A percentile compares a stretch with the other conserved stretches of the same genome.
Conservation (phyloP, 2,113 vertebrate species). For the Macroglossus sobrinus region DNA sequence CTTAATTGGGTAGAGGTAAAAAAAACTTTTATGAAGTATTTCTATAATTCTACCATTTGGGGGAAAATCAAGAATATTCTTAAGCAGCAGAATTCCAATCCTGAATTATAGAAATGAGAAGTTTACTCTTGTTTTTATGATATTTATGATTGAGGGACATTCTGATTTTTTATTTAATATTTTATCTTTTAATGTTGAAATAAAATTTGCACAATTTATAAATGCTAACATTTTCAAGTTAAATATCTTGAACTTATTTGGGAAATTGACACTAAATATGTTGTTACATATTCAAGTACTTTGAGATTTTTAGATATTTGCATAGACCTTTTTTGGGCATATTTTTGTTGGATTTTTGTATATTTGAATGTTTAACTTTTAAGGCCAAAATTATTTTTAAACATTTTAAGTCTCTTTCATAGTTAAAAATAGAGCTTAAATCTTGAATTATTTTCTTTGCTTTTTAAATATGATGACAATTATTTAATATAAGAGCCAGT, state of each 20-base stretch:
- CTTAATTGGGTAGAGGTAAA: background rate
- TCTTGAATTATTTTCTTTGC: background rate
- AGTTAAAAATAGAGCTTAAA: conserved; percentile 15
- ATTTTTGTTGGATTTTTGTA: background rate
- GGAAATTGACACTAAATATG: background rate
- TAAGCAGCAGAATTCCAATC: background rate
- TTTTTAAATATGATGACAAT: conserved; percentile 20
- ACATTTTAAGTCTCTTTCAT: background rate
- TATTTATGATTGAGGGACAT: background rate
- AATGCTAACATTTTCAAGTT: conserved; percentile 10
- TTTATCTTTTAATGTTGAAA: background rate
- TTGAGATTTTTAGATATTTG: conserved; percentile 24
- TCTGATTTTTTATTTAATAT: conserved; percentile 17
- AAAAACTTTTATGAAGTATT: background rate
- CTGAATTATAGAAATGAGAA: background rate
- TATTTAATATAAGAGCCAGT: background rate
- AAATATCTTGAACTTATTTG: conserved; percentile 38
- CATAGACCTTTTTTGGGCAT: background rate
- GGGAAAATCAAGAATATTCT: background rate
- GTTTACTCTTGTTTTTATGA: background rate
- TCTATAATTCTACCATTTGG: conserved; percentile 16
- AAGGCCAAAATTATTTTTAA: background rate
- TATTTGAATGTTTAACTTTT: conserved; percentile 15
- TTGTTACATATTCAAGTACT: background rate
- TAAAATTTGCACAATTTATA: conserved; percentile 28